Conservation (phyloP, 2,113 vertebrate species). For the Colossoma macropomum region DNA sequence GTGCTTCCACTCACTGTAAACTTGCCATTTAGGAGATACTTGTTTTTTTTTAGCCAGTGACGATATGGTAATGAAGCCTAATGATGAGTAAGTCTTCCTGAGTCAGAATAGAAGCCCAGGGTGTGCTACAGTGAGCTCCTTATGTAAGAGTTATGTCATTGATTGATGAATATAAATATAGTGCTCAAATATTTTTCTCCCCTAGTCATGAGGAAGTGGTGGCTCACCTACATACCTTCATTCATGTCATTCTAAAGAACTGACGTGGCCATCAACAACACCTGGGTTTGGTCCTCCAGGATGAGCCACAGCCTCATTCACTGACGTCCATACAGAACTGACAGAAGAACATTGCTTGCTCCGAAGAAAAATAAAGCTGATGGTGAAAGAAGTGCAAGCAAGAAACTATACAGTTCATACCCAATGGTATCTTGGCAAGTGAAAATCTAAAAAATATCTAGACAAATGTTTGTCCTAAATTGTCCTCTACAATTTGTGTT, state of each 20-base stretch:
- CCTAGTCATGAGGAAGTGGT: conserved; percentile 16
- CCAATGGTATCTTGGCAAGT: too few species aligned
- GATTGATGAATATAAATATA: conserved; percentile 13
- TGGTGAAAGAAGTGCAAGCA: too few species aligned
- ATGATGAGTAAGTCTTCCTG: not conserved
- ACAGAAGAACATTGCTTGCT: too few species aligned
- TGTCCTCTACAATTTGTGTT: too few species aligned
- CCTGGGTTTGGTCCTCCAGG: not conserved
- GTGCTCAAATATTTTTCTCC: not conserved
- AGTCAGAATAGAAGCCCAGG: not conserved
- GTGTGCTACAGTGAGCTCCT: not conserved
- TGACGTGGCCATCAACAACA: not conserved
- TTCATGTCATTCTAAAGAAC: conserved; percentile 5
- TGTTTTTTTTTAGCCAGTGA: too few species aligned
- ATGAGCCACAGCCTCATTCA: not conserved
- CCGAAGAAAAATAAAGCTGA: too few species aligned
- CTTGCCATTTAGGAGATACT: too few species aligned
- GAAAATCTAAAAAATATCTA: too few species aligned
- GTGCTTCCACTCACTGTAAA: too few species aligned
- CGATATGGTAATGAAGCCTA: not conserved
- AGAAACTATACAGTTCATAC: too few species aligned
- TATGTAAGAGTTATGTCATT: not conserved
- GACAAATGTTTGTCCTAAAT: too few species aligned
- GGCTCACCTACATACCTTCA: not conserved
- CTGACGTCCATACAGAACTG: too few species aligned